Percentiles rank a stretch among this genome's conserved stretches.
These are phyloP conservation scores for Nibea albiflora DNA, from an alignment of 2,113 vertebrate genomes.

Conservation along the genomic window DNA sequence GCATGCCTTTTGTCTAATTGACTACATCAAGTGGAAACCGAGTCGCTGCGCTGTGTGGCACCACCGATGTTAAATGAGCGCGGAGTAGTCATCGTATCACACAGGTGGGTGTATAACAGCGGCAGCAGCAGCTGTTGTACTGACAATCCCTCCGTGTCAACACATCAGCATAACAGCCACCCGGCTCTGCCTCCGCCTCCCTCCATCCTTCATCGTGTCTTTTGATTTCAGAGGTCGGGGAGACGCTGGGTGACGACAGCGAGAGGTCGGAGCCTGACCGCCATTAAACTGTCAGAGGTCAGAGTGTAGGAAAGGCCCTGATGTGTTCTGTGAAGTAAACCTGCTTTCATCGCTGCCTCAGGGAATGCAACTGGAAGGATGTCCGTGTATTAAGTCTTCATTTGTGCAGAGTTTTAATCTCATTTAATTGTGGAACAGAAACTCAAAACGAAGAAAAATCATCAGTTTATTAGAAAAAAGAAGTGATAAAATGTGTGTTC, in stretches of 20 bases:
- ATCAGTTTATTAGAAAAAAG: neutral
- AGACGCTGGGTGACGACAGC: slow-evolving; percentile 67
- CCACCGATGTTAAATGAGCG: neutral
- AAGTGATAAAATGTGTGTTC: neutral
- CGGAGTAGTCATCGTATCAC: slow-evolving; percentile 5
- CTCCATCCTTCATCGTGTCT: slow-evolving; percentile 60
- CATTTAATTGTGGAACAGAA: neutral
- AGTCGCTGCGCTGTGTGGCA: neutral
- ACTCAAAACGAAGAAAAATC: neutral
- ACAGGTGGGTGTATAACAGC: slow-evolving; percentile 45
- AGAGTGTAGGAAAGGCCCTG: slow-evolving; percentile 25
- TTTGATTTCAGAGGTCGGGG: slow-evolving; percentile 51
- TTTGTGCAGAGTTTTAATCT: neutral
- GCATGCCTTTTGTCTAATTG: neutral
- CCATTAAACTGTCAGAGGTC: slow-evolving; percentile 73
- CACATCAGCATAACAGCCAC: slow-evolving; percentile 46
- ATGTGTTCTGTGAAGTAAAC: slow-evolving; percentile 36
- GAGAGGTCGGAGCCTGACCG: slow-evolving; percentile 59
- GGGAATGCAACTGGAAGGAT: neutral
- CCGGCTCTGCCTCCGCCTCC: slow-evolving; percentile 2
- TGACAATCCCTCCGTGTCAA: slow-evolving; percentile 47
- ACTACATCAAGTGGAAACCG: neutral
- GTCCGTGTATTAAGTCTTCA: neutral
- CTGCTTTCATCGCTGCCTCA: slow-evolving; percentile 17
- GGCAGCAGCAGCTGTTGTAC: slow-evolving; percentile 45